A percentile compares a stretch with the other conserved stretches of the same genome.
phyloP scores from a whole-genome alignment of 2,797 vertebrate genomes.

The Syngnathus rostellatus region DNA sequence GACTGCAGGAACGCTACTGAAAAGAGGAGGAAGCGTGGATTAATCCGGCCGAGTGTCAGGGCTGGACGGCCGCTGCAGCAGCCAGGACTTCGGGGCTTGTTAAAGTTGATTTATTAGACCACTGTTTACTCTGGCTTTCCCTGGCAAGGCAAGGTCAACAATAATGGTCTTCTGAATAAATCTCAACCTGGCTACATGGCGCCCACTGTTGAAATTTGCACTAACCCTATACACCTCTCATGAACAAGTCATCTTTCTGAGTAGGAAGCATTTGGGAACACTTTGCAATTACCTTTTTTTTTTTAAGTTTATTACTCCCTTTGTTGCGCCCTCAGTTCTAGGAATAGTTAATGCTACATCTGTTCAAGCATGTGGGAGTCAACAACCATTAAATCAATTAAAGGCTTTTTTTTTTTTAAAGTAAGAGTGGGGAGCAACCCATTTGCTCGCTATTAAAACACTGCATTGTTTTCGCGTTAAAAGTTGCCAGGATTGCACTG shows the following conservation, averaged over 20 bases:
- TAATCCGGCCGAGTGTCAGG: slow-evolving; percentile 59
- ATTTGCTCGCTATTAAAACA: slow-evolving; percentile 35
- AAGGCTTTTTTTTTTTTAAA: slow-evolving; percentile 37
- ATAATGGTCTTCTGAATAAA: slow-evolving; percentile 76
- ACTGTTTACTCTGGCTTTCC: slow-evolving; percentile 71
- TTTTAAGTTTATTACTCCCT: slow-evolving; percentile 10
- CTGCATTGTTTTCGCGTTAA: slow-evolving; percentile 21
- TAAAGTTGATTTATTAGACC: slow-evolving; percentile 78
- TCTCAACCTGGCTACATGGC: slow-evolving; percentile 55
- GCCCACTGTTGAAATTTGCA: slow-evolving; percentile 37
- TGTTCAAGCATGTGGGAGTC: slow-evolving; percentile 41
- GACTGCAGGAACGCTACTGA: slow-evolving; percentile 66
- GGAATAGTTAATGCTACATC: slow-evolving; percentile 28
- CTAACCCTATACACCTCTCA: slow-evolving; percentile 16
- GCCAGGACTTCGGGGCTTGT: slow-evolving; percentile 66
- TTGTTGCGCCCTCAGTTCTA: slow-evolving; percentile 7
- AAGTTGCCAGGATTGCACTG: slow-evolving; percentile 19
- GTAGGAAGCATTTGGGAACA: slow-evolving; percentile 41
- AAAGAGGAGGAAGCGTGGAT: slow-evolving; percentile 59
- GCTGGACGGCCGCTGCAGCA: slow-evolving; percentile 56
- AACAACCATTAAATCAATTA: slow-evolving; percentile 57
- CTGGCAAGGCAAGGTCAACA: slow-evolving; percentile 74
- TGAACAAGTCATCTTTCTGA: slow-evolving; percentile 35
- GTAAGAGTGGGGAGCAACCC: slow-evolving; percentile 29
- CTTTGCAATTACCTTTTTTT: slow-evolving; percentile 29